Evolutionary conservation across 2,113 vertebrate genomes (phyloP).

Genomic region (Ciconia boyciana): DNA sequence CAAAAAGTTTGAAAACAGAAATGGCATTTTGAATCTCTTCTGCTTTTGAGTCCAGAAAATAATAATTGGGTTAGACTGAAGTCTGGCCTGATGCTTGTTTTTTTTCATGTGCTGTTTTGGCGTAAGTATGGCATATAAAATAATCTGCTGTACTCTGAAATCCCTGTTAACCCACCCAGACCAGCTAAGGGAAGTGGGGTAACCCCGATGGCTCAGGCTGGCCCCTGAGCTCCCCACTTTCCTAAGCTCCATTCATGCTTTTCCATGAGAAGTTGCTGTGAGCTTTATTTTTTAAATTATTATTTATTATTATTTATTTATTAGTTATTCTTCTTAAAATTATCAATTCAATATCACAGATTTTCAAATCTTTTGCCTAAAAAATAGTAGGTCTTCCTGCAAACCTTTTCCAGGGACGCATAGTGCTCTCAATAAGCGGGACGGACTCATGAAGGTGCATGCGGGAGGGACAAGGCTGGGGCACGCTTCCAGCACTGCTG

Average conservation of each 20-base stretch:
- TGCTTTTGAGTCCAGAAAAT: not conserved
- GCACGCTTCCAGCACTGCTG: not conserved
- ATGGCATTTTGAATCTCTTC: not conserved
- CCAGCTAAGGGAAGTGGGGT: not conserved
- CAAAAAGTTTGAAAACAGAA: not conserved
- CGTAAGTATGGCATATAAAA: not conserved
- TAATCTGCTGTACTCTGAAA: not conserved
- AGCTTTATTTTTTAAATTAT: not conserved
- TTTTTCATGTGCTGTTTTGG: not conserved
- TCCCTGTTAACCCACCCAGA: not conserved
- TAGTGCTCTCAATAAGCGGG: not conserved
- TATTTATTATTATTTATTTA: not conserved
- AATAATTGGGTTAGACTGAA: not conserved
- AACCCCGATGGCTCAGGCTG: not conserved
- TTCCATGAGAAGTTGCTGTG: not conserved
- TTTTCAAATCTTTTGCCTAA: not conserved
- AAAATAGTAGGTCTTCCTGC: not conserved
- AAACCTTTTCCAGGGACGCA: not conserved
- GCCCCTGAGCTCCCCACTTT: not conserved
- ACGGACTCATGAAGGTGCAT: accelerated
- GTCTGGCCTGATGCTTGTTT: not conserved
- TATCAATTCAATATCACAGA: not conserved
- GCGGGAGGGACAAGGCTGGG: not conserved
- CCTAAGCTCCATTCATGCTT: not conserved
- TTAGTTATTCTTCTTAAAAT: not conserved